Evolutionary conservation across 2,113 vertebrate species (phyloP), one percentile per base, ranked within the genome.

Genomic region (Callipepla californica): DNA sequence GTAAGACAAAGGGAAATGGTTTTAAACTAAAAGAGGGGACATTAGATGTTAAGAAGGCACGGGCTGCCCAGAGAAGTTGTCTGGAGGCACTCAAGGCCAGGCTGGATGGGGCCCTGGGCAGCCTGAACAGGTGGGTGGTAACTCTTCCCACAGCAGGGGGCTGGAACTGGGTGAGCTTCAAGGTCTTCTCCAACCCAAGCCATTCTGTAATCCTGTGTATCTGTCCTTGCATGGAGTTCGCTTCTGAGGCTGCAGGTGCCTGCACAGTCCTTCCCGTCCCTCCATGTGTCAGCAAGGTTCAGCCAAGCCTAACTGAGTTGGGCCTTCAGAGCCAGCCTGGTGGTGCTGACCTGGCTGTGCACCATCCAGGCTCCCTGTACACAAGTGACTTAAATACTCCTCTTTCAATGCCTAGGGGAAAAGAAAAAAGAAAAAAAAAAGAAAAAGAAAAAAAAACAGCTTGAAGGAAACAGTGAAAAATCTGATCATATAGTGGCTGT

Each of bases 341-440:
- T 51, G 68, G 32, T 0, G 0, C 20, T 85, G 76, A 51, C 0
- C 1, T 18, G 13, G 19, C 17, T 0, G 0, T 8, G 22, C 26
- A 75, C 8, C 1, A 2, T 7, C 42, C 28, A 66, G 25, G 58
- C 2, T 53, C 8, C 26, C 44, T 26, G 17, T 7, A 78, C 30
- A 80, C 21, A 45, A 62, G 59, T 47, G 0, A 68, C 11, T 75
- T 30, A 3, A 6, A 12, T 57, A 4, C 4, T 17, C 6, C 22
- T 59, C 6, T 48, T 48, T 87, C 18, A 36, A 34, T 44, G 26
- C 11, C 44, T 58, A 12, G 7, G 20, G 7, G 11, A 25, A 50
- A 23, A 25, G 14, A 50, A 23, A 50, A 50, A 12, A 25, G 25
- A 23, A 25, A 25, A 50, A 23, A 50, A 50, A 12, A 47, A 82